phyloP scores from a whole-genome alignment of 2,797 vertebrate genomes.

The Acanthurus leucopareius region DNA sequence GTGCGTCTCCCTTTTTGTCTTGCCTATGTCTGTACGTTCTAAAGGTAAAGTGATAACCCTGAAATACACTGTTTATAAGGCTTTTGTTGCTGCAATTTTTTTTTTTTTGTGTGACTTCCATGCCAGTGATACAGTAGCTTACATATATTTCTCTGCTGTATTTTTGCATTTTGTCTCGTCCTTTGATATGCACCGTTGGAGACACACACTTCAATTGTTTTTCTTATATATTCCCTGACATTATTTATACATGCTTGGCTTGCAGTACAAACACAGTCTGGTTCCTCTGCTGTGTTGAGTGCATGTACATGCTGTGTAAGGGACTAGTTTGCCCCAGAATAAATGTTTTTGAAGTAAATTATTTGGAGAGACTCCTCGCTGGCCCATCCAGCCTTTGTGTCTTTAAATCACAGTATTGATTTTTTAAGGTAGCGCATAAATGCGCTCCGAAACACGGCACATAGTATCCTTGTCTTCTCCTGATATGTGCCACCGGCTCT shows the following conservation, averaged over 20 bases:
- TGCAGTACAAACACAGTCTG: slow-evolving; percentile 64
- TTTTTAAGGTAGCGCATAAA: slow-evolving; percentile 79
- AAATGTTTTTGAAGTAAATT: slow-evolving; percentile 81
- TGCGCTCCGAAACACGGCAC: slow-evolving; percentile 59
- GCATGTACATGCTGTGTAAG: slow-evolving; percentile 66
- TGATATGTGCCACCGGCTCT: slow-evolving; percentile 74
- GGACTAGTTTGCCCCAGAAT: slow-evolving; percentile 74
- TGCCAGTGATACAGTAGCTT: not conserved
- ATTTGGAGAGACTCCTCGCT: slow-evolving; percentile 73
- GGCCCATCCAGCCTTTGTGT: slow-evolving; percentile 69
- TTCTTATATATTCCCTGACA: slow-evolving; percentile 64
- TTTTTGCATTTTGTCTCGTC: slow-evolving; percentile 18
- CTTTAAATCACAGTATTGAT: slow-evolving; percentile 81
- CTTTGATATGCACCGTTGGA: slow-evolving; percentile 57
- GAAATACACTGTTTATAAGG: slow-evolving; percentile 43
- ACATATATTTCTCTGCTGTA: slow-evolving; percentile 7
- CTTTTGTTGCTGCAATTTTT: slow-evolving; percentile 19
- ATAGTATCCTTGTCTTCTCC: slow-evolving; percentile 68
- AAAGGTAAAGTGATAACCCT: slow-evolving; percentile 36
- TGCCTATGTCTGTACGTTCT: slow-evolving; percentile 20
- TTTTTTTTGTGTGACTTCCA: not conserved
- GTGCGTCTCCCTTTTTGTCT: slow-evolving; percentile 50
- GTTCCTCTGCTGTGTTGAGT: slow-evolving; percentile 57
- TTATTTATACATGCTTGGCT: slow-evolving; percentile 75
- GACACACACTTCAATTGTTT: slow-evolving; percentile 58